Base-by-base conservation (phyloP, 2,888 invertebrate genomes). In the Amblyjoppa fuscipennis region DNA sequence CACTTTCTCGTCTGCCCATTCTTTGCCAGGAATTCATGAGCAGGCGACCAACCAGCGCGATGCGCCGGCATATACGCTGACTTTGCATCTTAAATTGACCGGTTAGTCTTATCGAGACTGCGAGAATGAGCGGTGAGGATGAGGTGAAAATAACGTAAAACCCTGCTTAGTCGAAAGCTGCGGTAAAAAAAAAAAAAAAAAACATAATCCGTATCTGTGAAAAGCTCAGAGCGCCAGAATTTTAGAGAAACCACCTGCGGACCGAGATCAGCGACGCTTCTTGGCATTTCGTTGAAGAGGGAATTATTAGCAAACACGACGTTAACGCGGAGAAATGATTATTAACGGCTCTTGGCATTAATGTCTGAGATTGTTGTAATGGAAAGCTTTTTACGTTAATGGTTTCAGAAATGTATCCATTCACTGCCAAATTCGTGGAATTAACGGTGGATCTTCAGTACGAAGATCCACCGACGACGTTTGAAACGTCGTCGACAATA, bases 1-100 rank as follows among this genome's bases (percentile, higher is more conserved):
- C 38, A 64, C 53, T 66, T n/a, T 61, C 16, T 25, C 49, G 61
- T 71, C 70, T 64, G 25, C 13, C 20, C 34, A 70, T 61, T 13
- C 45, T 74, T 7, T 7, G 45, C 41, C 56, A 74, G 41, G 74
- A 80, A 80, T 73, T 74, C 68, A 74, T 74, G 66, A 81, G 68
- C 28, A 25, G 68, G 73, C 28, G 66, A 74, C 13, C 56, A n/a
- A 49, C n/a, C 34, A 64, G 20, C 25, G 38, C 20, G 20, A 73
- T 45, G 61, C 31, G 45, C n/a, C n/a, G 13, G 16, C 11, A 49
- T 25, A n/a, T 6, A 13, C 25, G 6, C 38, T 34, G 38, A 56
- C 53, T 56, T 20, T 56, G 16, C 20, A 34, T 73, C 20, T 2
- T 13, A n/a, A 73, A 73, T 73, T 68, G 66, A 41, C 20, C 41